A percentile compares a stretch with the other conserved stretches of the same genome.
These are phyloP conservation scores for Thamnaconus septentrionalis DNA, from an alignment of 2,113 vertebrate species.

Conservation along the genomic window DNA sequence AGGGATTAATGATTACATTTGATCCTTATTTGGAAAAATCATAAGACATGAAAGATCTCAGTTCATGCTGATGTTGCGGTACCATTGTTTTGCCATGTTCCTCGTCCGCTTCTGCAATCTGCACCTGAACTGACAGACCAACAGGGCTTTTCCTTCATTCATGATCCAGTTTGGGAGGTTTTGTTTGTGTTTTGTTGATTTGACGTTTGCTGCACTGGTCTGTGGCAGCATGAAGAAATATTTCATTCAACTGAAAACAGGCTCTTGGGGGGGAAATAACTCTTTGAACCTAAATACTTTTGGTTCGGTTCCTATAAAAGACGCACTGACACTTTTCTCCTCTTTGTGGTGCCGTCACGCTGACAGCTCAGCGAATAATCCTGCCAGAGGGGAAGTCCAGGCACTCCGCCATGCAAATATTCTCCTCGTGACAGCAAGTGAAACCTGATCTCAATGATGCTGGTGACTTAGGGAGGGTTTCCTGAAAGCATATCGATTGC, in stretches of 20 bases:
- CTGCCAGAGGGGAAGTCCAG: conserved; percentile 45
- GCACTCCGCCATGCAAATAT: conserved; percentile 50
- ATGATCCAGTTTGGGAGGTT: conserved; percentile 12
- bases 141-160: conserved; percentile 14
- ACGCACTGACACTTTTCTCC: too few species aligned
- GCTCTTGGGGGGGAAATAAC: background rate
- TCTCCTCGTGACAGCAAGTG: conserved; percentile 25
- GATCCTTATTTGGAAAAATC: too few species aligned
- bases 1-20: too few species aligned
- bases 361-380: conserved; percentile 41
- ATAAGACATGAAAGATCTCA: too few species aligned
- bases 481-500: background rate
- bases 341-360: conserved; percentile 13
- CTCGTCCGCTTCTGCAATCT: too few species aligned
- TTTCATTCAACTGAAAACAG: conserved; percentile 26
- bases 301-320: too few species aligned
- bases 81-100: too few species aligned
- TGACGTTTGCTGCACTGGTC: background rate
- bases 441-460: too few species aligned
- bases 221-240: background rate
- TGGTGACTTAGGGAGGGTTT: background rate
- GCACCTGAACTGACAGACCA: conserved; percentile 6
- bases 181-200: conserved; percentile 11
- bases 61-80: too few species aligned
- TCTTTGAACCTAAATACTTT: too few species aligned